Conservation (phyloP, 2,888 invertebrate genomes). For the Drosophila atripex region DNA sequence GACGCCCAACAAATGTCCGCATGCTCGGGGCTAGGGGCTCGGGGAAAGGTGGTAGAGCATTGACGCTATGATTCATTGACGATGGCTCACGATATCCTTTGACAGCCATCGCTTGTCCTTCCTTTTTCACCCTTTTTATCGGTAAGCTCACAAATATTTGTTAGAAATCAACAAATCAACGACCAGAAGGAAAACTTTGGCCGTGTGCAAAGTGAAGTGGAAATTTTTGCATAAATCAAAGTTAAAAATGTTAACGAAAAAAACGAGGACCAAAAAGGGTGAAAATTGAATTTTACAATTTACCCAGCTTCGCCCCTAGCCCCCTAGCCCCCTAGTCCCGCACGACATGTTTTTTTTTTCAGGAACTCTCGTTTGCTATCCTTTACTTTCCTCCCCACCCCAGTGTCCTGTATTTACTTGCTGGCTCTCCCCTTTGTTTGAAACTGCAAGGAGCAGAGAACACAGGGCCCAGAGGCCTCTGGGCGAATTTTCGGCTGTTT, state of each 20-base stretch:
- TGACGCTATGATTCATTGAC: constrained; percentile 46
- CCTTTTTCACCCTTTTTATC: constrained; percentile 43
- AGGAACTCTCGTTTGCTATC: constrained; percentile 28
- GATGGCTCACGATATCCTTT: constrained; percentile 26
- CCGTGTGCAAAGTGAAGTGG: constrained; percentile 67
- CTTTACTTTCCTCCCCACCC: constrained; percentile 31
- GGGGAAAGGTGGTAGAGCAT: constrained; percentile 33
- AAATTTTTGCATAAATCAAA: constrained; percentile 78
- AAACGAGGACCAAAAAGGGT: constrained; percentile 47
- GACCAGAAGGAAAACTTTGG: constrained; percentile 45
- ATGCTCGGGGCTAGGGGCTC: neutral
- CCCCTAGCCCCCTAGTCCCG: too few species aligned
- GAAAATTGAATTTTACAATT: constrained; percentile 72
- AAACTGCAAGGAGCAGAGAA: constrained; percentile 39
- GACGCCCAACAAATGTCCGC: constrained; percentile 1
- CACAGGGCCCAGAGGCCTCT: constrained; percentile 23
- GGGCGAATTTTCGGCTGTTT: constrained; percentile 74
- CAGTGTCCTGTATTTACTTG: constrained; percentile 35
- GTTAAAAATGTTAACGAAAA: constrained; percentile 75
- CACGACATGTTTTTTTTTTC: constrained; percentile 1
- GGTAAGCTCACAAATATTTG: constrained; percentile 71
- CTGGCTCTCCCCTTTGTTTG: constrained; percentile 58
- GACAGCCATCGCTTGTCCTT: constrained; percentile 46
- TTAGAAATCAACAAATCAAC: constrained; percentile 74
- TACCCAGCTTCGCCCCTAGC: constrained; percentile 23